A percentile compares a stretch with the other conserved stretches of the same genome.
These are phyloP conservation scores for Tokudaia muenninki DNA, from an alignment of 2,797 vertebrate genomes.

Conservation along the genomic window DNA sequence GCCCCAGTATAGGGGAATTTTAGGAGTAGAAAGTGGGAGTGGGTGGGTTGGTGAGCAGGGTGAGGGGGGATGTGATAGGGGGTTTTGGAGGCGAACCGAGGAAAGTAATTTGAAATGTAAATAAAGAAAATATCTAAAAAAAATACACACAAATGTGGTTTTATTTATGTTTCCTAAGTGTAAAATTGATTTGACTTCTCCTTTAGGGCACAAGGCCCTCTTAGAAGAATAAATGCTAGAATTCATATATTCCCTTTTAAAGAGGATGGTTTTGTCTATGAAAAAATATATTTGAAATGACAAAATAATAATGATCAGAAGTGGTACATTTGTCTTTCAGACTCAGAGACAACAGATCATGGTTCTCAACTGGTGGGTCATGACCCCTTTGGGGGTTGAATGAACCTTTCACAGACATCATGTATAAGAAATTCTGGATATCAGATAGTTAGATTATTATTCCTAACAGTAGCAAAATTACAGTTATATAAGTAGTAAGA, in stretches of 20 bases:
- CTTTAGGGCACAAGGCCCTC: neutral
- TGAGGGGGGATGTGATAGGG: too few species aligned
- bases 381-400: neutral
- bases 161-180: neutral
- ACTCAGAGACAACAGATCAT: neutral
- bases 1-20: too few species aligned
- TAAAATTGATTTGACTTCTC: neutral
- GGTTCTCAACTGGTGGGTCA: neutral
- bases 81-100: too few species aligned
- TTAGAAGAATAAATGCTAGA: neutral
- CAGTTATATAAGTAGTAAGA: neutral
- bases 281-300: slow-evolving; percentile 2
- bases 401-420: neutral
- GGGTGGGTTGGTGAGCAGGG: too few species aligned
- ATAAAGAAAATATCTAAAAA: too few species aligned
- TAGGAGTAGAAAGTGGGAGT: too few species aligned
- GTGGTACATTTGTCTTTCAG: neutral
- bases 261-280: neutral
- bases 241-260: slow-evolving; percentile 16
- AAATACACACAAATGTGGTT: neutral
- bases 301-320: neutral
- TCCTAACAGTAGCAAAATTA: neutral
- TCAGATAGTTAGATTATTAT: neutral
- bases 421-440: neutral
- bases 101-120: too few species aligned